A percentile compares a stretch with the other conserved stretches of the same genome.
Conservation (phyloP, 2,113 vertebrate species). For the Carassius auratus region DNA sequence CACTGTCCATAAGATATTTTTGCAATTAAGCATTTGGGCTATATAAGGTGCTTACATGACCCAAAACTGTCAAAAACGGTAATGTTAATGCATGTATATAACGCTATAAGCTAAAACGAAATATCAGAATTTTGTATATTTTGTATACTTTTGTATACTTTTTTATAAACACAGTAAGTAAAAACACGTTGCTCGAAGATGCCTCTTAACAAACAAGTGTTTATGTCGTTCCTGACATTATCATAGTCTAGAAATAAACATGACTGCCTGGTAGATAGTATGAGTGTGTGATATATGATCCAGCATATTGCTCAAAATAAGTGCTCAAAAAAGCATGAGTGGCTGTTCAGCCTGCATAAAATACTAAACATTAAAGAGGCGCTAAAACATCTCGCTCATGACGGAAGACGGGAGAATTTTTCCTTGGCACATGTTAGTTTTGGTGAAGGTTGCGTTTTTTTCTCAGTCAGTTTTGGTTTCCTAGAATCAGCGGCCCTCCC, state of each 20-base stretch:
- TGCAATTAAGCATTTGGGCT: too few relatives aligned
- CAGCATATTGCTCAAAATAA: slow-evolving; percentile 18
- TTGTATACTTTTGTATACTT: too few relatives aligned
- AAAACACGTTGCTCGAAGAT: background rate
- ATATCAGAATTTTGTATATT: too few relatives aligned
- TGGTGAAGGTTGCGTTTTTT: slow-evolving; percentile 48
- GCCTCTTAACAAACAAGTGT: slow-evolving; percentile 1
- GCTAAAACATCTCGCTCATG: background rate
- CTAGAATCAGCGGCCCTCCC: slow-evolving; percentile 57
- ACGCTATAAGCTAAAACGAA: too few relatives aligned
- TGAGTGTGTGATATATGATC: slow-evolving; percentile 36
- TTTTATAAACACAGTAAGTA: too few relatives aligned
- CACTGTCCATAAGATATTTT: too few relatives aligned
- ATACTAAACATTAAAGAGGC: background rate
- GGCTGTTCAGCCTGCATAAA: background rate
- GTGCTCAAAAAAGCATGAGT: slow-evolving; percentile 25
- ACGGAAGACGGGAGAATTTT: too few relatives aligned
- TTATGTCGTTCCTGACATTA: background rate
- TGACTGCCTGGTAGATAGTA: slow-evolving; percentile 10
- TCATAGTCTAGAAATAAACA: slow-evolving; percentile 19
- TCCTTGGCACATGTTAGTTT: slow-evolving; percentile 17
- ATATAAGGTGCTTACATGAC: background rate
- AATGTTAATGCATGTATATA: too few relatives aligned
- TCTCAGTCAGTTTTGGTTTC: slow-evolving; percentile 64
- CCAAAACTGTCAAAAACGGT: background rate